Percentiles rank a stretch among this genome's conserved stretches.
Conservation (phyloP, 1,140 invertebrate species). For the Acyrthosiphon pisum region DNA sequence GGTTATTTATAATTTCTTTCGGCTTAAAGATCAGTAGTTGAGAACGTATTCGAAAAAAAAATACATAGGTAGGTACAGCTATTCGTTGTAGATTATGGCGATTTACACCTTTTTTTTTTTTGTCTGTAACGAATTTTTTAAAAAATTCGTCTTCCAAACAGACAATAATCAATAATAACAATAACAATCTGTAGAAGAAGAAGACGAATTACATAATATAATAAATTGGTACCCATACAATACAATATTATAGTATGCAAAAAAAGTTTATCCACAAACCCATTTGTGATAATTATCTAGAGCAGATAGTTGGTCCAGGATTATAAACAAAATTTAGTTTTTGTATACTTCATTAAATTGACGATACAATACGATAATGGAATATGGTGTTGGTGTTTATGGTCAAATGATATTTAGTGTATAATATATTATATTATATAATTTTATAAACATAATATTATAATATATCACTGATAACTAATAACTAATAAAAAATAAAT, state of each 20-base stretch:
- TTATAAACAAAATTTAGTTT: background rate
- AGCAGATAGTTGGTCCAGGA: too few species aligned
- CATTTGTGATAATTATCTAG: background rate
- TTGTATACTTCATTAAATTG: background rate
- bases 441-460: background rate
- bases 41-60: background rate
- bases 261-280: background rate
- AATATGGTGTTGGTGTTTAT: background rate
- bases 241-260: background rate
- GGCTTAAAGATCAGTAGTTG: background rate
- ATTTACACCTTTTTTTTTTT: background rate
- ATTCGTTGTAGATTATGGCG: background rate
- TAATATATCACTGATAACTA: background rate
- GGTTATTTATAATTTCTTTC: conserved; percentile 15
- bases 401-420: background rate
- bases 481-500: background rate
- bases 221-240: background rate
- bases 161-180: conserved; percentile 17
- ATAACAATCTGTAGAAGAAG: background rate
- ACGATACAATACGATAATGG: background rate
- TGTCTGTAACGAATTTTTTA: conserved; percentile 19
- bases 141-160: background rate
- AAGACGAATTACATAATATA: background rate
- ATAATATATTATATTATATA: background rate
- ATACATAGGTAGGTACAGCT: background rate